Percentiles rank a stretch among this genome's conserved stretches.
phyloP scores from a whole-genome alignment of 2,888 invertebrate genomes.

The Callinectes sapidus region DNA sequence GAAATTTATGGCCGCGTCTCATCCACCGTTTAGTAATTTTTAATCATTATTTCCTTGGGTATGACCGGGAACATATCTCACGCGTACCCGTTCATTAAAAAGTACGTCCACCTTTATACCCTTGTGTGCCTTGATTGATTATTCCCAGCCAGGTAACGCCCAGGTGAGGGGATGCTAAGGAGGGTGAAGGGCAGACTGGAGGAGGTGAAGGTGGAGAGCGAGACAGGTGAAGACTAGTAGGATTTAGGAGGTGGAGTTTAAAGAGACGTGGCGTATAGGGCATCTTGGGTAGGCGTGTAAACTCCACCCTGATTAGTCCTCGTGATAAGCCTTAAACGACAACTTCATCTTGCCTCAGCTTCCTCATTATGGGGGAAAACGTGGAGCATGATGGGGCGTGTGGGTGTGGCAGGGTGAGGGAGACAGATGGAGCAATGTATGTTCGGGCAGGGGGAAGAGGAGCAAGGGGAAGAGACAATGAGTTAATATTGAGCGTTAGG shows the following conservation, averaged over 20 bases:
- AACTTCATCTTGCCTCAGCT: neutral
- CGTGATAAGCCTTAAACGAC: neutral
- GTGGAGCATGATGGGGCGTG: neutral
- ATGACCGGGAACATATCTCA: neutral
- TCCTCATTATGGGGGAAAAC: neutral
- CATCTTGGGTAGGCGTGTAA: neutral
- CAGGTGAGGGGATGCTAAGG: neutral
- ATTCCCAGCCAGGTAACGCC: neutral
- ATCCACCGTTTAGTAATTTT: neutral
- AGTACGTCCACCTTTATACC: neutral
- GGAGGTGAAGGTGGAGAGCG: neutral
- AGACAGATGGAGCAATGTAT: neutral
- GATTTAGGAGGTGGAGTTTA: conserved; percentile 5
- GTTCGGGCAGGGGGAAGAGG: too few species aligned
- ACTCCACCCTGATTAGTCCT: conserved; percentile 26
- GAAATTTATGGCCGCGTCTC: neutral
- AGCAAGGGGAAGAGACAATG: too few species aligned
- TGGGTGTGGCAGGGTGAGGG: neutral
- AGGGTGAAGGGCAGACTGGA: neutral
- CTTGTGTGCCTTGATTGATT: neutral
- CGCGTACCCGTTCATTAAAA: neutral
- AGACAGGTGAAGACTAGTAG: neutral
- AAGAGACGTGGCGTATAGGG: neutral
- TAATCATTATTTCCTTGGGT: neutral
- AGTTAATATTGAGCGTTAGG: too few species aligned